phyloP scores from a whole-genome alignment of 2,888 invertebrate species.

The Allolobophora icterica region DNA sequence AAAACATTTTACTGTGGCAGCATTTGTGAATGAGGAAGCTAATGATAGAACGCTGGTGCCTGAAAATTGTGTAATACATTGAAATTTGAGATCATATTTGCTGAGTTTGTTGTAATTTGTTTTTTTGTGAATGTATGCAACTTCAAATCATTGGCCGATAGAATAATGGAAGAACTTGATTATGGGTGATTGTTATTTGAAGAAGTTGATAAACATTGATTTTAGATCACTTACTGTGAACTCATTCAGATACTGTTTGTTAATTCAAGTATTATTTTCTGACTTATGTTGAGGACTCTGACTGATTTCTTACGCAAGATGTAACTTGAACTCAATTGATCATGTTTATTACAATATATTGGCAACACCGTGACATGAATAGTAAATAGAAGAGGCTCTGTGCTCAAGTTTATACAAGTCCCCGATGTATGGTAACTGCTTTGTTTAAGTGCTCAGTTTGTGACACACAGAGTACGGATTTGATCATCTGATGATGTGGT shows the following conservation, averaged over 20 bases:
- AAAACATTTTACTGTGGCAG: background rate
- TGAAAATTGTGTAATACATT: background rate
- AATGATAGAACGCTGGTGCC: background rate
- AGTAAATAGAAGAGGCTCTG: background rate
- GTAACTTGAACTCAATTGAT: background rate
- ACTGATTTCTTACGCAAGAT: background rate
- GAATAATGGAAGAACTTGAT: background rate
- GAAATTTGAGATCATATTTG: background rate
- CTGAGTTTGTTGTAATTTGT: background rate
- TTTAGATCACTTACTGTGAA: background rate
- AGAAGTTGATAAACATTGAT: background rate
- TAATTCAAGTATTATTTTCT: background rate
- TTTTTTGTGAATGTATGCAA: background rate
- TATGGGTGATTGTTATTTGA: background rate
- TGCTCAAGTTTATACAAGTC: background rate
- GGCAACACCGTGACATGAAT: background rate
- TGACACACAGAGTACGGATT: too few species aligned
- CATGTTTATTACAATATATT: background rate
- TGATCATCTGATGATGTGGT: too few species aligned
- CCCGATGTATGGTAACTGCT: background rate
- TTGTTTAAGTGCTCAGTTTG: too few species aligned
- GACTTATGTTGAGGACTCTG: background rate
- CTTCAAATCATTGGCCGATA: background rate
- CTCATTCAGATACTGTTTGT: background rate
- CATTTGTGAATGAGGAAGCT: background rate